Evolutionary conservation across 1,140 invertebrate species (phyloP).

Genomic region (Anagrus nilaparvatae): DNA sequence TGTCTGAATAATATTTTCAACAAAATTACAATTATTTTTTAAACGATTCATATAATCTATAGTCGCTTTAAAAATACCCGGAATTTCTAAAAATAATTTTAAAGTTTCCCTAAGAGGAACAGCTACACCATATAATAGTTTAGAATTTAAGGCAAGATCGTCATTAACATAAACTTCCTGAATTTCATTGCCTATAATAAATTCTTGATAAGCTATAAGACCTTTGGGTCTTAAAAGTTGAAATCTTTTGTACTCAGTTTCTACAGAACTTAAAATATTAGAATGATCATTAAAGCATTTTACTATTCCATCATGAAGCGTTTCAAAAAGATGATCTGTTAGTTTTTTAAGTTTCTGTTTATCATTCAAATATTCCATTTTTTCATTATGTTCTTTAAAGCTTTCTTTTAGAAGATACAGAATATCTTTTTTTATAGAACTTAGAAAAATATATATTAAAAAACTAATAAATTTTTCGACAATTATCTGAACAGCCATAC

Average conservation of each 20-base stretch:
- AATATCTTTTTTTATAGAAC: no score
- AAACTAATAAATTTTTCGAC: no score
- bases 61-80: neutral
- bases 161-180: neutral
- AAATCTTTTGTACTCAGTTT: slow-evolving; percentile 1
- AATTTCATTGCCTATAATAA: neutral
- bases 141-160: neutral
- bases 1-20: slow-evolving; percentile 10
- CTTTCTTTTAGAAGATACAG: no score
- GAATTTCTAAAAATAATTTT: slow-evolving; percentile 9
- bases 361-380: no score
- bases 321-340: no score
- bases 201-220: slow-evolving; percentile 1
- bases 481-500: no score
- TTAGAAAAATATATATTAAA: no score
- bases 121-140: neutral
- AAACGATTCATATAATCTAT: slow-evolving; percentile 8
- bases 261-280: neutral
- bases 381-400: no score
- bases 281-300: neutral
- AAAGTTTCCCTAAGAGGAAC: neutral
- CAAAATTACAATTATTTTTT: neutral
- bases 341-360: no score
- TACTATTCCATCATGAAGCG: no score
- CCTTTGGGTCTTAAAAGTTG: neutral